Base-by-base conservation (phyloP, 2,888 invertebrate genomes). In the Cyrtodaria siliqua region DNA sequence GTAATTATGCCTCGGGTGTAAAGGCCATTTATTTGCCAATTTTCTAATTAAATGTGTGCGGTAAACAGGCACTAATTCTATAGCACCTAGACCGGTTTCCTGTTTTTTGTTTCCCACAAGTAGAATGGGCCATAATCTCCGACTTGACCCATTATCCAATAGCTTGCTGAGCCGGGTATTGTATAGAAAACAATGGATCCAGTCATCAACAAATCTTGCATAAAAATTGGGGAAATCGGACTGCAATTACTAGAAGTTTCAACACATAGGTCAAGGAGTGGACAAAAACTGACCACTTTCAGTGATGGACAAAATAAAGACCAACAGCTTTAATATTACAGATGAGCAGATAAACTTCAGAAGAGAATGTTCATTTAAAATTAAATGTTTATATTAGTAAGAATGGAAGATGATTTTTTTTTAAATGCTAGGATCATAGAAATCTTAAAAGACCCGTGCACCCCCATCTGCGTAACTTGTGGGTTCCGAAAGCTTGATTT, bases 11-110 rank as follows among this genome's bases (percentile, higher is more conserved):
- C 79, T 26, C 18, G 27, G 70, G 79, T 63, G 27, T 18, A 23
- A 56, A 50, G 40, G 16, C 61, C 53, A 77, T 80, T 76, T 80
- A 80, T 77, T 73, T 70, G 68, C 59, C 74, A 73, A 77, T 76
- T 80, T 77, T 52, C 76, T 77, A 80, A 77, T 80, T 77, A 80
- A 77, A 74, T 71, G 69, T 71, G 69, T 70, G 76, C 55, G 53
- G 60, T 66, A 73, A 73, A 77, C 55, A 64, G 59, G 47, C 53
- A 40, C 53, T 71, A 71, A 64, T 68, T 70, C 78, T 69, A 47
- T 61, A 29, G 38, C 62, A 60, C 73, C 42, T 52, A 47, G 27
- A 69, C 73, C 33, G 49, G 69, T 73, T 78, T 78, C 78, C 78
- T 69, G 78, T 53, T 40, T 40, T 56, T 78, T 78, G 78, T 78